These are phyloP conservation scores for Apotomis turbidana DNA, from an alignment of 2,888 invertebrate species.

Conservation along the genomic window DNA sequence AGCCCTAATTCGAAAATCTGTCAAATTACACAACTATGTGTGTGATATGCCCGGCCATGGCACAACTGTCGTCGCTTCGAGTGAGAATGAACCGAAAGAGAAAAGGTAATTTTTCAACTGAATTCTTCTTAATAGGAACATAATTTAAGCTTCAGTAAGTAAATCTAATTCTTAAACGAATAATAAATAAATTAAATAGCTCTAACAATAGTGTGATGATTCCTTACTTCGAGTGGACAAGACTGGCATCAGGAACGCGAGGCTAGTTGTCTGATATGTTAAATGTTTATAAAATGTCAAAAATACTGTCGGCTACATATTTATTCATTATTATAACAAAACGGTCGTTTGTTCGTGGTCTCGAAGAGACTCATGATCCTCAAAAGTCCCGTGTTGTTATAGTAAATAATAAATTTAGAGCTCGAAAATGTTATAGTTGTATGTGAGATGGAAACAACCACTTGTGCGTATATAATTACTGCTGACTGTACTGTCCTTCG, in stretches of 20 bases:
- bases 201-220: constrained; percentile 75
- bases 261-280: not conserved
- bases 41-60: constrained; percentile 55
- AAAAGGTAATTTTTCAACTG: constrained; percentile 42
- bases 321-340: too few species aligned
- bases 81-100: constrained; percentile 55
- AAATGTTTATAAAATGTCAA: too few species aligned
- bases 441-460: too few species aligned
- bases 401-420: too few species aligned
- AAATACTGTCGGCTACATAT: too few species aligned
- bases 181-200: constrained; percentile 77
- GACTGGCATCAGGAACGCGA: constrained; percentile 72
- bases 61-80: constrained; percentile 47
- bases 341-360: too few species aligned
- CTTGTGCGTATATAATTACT: too few species aligned
- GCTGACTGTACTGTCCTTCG: too few species aligned
- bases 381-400: too few species aligned
- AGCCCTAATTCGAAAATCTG: constrained; percentile 41
- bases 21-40: constrained; percentile 42
- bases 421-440: too few species aligned
- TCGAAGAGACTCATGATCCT: too few species aligned
- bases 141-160: constrained; percentile 54
- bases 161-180: constrained; percentile 65
- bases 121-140: constrained; percentile 67
- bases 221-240: constrained; percentile 73